A percentile compares a stretch with the other conserved stretches of the same genome.
Conservation (phyloP, 2,113 vertebrate species). For the Origma solitaria region DNA sequence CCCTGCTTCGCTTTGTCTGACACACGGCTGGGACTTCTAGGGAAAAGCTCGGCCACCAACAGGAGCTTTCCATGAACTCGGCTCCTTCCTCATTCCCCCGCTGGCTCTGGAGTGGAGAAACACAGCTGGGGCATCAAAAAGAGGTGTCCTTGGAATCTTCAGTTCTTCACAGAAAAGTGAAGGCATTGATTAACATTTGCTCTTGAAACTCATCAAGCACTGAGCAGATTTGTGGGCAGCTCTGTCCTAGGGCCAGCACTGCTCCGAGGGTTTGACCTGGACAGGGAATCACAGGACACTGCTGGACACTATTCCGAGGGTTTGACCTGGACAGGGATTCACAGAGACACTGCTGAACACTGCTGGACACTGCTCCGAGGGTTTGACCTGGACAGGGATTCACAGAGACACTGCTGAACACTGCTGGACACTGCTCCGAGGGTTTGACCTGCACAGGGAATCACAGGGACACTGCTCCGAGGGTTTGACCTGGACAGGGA, state of each 20-base stretch:
- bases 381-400: background rate
- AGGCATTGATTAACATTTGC: background rate
- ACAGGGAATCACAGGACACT: background rate
- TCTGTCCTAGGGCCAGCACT: background rate
- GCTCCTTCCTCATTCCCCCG: background rate
- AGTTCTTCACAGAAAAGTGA: background rate
- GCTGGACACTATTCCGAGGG: background rate
- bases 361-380: background rate
- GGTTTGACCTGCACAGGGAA: background rate
- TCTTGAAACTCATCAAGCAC: background rate
- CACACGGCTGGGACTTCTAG: rapidly evolving
- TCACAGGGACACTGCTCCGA: background rate
- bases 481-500: background rate
- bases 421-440: background rate
- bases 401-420: too few species aligned
- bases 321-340: background rate
- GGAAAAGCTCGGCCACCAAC: background rate
- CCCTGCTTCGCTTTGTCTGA: background rate
- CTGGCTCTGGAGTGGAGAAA: background rate
- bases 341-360: too few species aligned
- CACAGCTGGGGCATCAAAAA: background rate
- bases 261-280: background rate
- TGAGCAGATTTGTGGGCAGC: background rate
- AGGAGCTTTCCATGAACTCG: background rate
- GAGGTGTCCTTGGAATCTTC: background rate